Evolutionary conservation across 2,888 invertebrate species (phyloP), one percentile per base, ranked within the genome.

Genomic region (Gasteruption jaculator): DNA sequence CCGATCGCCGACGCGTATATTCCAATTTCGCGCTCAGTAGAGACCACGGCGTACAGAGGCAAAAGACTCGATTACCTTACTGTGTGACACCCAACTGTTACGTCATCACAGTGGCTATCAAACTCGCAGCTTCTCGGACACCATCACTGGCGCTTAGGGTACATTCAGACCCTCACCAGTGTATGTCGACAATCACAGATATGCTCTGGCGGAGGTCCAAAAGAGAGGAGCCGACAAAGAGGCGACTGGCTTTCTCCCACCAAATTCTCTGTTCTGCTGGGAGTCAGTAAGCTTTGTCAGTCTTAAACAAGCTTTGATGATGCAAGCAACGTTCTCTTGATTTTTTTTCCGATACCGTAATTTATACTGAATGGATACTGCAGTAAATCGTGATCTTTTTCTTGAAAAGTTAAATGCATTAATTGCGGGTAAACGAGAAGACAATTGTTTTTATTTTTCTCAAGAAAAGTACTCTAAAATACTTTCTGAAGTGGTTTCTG

Each of bases 371-470:
- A 50, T 53, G 52, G 50, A 43, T 48, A 45, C 45, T 52, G 43
- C 43, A 47, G 52, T 54, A 36, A 54, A 49, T 42, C 43, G 50
- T 48, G 43, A 43, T 43, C 22, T 41, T 41, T 41, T 41, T 41
- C 24, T 35, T 29, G 30, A 41, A 35, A 54, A 54, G 38, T 51
- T 52, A 50, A 38, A 41, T 49, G 40, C 44, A 21, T 45, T 53
- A 52, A 52, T 53, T 49, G 43, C 32, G 27, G 45, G 48, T 49
- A 56, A 53, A 48, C 52, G 48, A 52, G 47, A 56, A 53, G 50
- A 56, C 48, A 56, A 53, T 52, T 56, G 53, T 52, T 54, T 56
- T 42, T 42, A 37, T 42, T 31, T 42, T 19, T 37, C 42, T 37
- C 31, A 42, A 42, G 42, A 42, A 37, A 56, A 35, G 39, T 50